Evolutionary conservation across 2,888 invertebrate genomes (phyloP).

Genomic region (Temnothorax unifasciatus): DNA sequence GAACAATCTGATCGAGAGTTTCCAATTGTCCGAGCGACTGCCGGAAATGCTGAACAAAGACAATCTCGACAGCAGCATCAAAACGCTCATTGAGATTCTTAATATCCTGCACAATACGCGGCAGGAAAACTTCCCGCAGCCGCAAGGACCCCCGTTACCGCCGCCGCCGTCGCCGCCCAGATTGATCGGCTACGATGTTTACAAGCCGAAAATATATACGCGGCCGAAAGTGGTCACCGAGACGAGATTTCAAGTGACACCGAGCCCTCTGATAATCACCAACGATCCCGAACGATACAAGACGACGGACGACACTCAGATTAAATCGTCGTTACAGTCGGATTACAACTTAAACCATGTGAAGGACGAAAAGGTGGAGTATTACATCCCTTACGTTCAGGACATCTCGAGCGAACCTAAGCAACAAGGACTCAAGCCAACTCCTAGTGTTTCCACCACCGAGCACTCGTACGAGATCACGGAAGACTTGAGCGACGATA

Average conservation of each 20-base stretch:
- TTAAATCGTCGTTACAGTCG: conserved; percentile 48
- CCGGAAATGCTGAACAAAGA: conserved; percentile 92
- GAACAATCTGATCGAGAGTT: conserved; percentile 90
- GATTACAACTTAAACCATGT: conserved; percentile 59
- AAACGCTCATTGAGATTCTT: conserved; percentile 92
- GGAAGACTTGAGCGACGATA: conserved; percentile 75
- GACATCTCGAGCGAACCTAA: conserved; percentile 71
- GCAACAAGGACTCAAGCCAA: conserved; percentile 54
- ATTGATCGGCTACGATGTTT: conserved; percentile 56
- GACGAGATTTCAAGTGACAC: conserved; percentile 80
- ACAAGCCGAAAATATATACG: conserved; percentile 65
- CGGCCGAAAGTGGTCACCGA: conserved; percentile 83
- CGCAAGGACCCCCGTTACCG: conserved; percentile 39
- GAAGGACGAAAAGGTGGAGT: conserved; percentile 78
- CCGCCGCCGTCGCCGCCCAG: conserved; percentile 27
- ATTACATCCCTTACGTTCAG: conserved; percentile 79
- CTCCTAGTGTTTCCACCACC: conserved; percentile 55
- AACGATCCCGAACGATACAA: conserved; percentile 73
- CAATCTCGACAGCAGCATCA: conserved; percentile 93
- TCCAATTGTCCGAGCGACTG: conserved; percentile 92
- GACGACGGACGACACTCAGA: conserved; percentile 51
- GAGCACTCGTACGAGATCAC: conserved; percentile 77
- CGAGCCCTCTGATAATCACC: conserved; percentile 73
- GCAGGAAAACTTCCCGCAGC: conserved; percentile 83
- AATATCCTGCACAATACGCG: conserved; percentile 89